phyloP scores from a whole-genome alignment of 2,113 vertebrate species.

The Cynocephalus volans region DNA sequence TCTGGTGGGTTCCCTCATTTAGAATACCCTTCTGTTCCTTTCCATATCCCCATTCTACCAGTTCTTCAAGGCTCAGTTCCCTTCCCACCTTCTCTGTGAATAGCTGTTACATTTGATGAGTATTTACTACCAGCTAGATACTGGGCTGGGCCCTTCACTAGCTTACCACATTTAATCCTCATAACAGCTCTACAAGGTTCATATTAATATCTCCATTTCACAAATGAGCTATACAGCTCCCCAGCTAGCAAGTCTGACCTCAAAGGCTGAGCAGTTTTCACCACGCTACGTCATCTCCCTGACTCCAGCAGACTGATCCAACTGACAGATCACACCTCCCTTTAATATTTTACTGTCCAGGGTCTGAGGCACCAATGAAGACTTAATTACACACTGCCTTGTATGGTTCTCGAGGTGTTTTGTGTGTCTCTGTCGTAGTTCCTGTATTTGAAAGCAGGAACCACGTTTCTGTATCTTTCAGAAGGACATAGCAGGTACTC shows the following conservation, averaged over 20 bases:
- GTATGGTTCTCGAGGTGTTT: neutral
- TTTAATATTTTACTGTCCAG: neutral
- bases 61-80: neutral
- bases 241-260: neutral
- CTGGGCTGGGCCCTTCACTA: neutral
- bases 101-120: neutral
- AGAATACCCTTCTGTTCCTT: neutral
- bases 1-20: neutral
- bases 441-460: neutral
- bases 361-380: neutral
- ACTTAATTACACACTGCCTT: neutral
- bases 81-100: neutral
- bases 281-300: neutral
- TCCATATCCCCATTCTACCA: neutral
- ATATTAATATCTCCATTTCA: neutral
- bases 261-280: neutral
- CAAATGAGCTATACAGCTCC: neutral
- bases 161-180: neutral
- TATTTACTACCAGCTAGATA: neutral
- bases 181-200: neutral
- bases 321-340: neutral
- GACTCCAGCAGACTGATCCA: neutral
- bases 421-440: neutral
- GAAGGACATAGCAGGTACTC: neutral
- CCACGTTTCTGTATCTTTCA: neutral